Base-by-base conservation (phyloP, 2,888 invertebrate genomes). In the Clepsis dumicolana region DNA sequence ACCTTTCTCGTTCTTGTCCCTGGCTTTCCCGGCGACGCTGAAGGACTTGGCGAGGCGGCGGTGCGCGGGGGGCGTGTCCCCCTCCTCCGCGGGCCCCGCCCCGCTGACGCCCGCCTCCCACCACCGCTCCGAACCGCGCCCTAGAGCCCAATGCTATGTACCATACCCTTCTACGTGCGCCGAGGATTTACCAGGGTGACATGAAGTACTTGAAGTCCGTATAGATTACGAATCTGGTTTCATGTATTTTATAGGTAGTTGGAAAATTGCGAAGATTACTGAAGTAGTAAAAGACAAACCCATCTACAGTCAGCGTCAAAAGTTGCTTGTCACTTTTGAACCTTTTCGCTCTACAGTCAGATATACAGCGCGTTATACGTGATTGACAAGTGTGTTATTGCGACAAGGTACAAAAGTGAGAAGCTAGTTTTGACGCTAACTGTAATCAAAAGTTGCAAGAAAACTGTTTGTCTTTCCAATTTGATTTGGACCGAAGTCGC, bases 21-120 rank as follows among this genome's bases (percentile, higher is more conserved):
- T 65, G 3, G 88, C 86, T 50, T 86, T 78, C 54, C 97, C 95
- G 80, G 97, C 96, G 83, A 97, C 97, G 94, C 97, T 97, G 95
- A 98, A 98, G 91, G 97, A 98, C 94, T 98, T 98, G 82, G 98
- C 97, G 88, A 98, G 95, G 82, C 98, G 96, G 82, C 98, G 95
- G 90, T 97, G 97, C 77, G 97, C 95, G 78, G 98, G 97, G 80
- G 97, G 97, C 79, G 97, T 97, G 74, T 96, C 96, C 76, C 96
- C 95, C 80, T 95, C 95, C 75, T 95, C 95, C 76, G 94, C 94
- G 68, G 83, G 88, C 72, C 84, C 83, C 78, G 87, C 88, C 59
- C 79, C 85, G 80, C 82, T 65, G 56, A 70, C 73, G 70, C 71
- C 73, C 75, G 85, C 89, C 79, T 84, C 88, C 87, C 87, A 88